phyloP scores from a whole-genome alignment of 2,888 invertebrate genomes.

The Tipula confusa region DNA sequence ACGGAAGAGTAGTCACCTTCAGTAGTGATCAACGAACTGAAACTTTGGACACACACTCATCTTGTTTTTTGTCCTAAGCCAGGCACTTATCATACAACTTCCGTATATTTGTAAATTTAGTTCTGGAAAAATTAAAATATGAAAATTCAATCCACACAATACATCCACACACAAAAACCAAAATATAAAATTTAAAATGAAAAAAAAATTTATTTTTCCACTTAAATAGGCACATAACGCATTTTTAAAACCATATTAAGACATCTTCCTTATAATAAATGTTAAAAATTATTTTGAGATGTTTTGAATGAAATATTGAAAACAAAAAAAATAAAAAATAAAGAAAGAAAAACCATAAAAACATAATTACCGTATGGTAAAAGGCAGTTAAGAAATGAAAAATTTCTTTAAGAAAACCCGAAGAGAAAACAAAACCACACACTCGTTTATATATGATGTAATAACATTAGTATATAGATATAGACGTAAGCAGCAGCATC shows the following conservation, averaged over 20 bases:
- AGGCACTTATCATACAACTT: too few relatives aligned
- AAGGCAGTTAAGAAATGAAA: neutral
- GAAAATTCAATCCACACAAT: neutral
- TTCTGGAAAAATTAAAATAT: slow-evolving; percentile 4
- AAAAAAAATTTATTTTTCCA: neutral
- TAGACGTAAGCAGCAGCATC: neutral
- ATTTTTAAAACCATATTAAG: slow-evolving; percentile 3
- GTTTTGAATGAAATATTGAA: slow-evolving; percentile 14
- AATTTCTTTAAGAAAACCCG: neutral
- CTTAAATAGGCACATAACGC: slow-evolving; percentile 12
- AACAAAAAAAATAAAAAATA: too few relatives aligned
- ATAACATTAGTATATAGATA: neutral
- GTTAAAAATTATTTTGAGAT: slow-evolving; percentile 20
- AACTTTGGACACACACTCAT: too few relatives aligned
- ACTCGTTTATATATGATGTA: neutral
- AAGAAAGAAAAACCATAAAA: slow-evolving; percentile 25
- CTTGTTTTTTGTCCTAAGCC: too few relatives aligned
- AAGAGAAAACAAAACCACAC: neutral
- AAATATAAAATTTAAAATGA: neutral
- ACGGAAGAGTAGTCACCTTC: too few relatives aligned
- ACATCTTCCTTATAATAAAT: neutral
- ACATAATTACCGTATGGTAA: slow-evolving; percentile 20
- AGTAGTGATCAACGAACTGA: too few relatives aligned
- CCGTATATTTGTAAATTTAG: too few relatives aligned
- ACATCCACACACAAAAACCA: neutral